Evolutionary conservation across 1,140 invertebrate species (phyloP).

Genomic region (Drosophila ficusphila): DNA sequence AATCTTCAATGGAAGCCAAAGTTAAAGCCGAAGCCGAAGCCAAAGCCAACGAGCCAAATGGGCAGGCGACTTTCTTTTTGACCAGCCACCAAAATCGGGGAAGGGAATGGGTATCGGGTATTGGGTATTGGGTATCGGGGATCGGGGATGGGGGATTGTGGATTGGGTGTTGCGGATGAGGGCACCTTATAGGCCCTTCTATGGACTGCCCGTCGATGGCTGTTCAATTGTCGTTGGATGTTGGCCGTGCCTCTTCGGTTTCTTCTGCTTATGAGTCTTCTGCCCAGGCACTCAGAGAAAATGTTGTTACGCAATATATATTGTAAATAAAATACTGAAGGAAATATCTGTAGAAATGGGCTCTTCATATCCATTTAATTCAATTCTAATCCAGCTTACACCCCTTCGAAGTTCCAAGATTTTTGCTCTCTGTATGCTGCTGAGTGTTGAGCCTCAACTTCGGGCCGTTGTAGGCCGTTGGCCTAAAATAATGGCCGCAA

Average conservation of each 20-base stretch:
- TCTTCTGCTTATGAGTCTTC: slow-evolving; percentile 17
- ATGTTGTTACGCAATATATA: not conserved
- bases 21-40: slow-evolving; percentile 11
- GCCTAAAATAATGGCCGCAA: slow-evolving; percentile 76
- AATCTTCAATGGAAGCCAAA: slow-evolving; percentile 60
- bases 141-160: not conserved
- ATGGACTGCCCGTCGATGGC: slow-evolving; percentile 39
- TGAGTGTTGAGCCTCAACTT: slow-evolving; percentile 14
- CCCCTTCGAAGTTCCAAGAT: too few species aligned
- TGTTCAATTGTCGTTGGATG: slow-evolving; percentile 63
- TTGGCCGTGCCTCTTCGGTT: slow-evolving; percentile 33
- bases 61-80: slow-evolving; percentile 73
- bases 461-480: slow-evolving; percentile 80
- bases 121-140: not conserved
- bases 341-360: too few species aligned
- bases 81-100: slow-evolving; percentile 62
- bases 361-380: too few species aligned
- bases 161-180: slow-evolving; percentile 6
- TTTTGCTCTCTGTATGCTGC: slow-evolving; percentile 6
- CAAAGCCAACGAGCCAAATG: slow-evolving; percentile 40
- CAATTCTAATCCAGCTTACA: too few species aligned
- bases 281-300: slow-evolving; percentile 7
- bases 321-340: not conserved
- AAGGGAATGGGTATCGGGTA: not conserved
- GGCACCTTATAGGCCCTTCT: slow-evolving; percentile 21